Evolutionary conservation across 2,797 vertebrate species (phyloP).

Genomic region (Pipistrellus nathusii): DNA sequence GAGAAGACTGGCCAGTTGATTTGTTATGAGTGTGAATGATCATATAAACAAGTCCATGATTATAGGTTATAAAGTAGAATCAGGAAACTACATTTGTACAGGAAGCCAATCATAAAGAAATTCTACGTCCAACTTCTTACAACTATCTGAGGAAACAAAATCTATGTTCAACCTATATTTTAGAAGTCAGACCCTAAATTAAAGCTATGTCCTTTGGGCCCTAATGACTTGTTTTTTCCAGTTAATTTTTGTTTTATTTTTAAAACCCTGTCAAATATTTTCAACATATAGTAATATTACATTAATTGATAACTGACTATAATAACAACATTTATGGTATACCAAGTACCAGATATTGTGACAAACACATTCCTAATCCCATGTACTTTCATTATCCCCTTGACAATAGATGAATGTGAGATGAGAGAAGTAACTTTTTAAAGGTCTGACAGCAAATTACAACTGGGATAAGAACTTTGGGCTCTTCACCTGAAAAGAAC

Average conservation of each 20-base stretch:
- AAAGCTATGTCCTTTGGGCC: not conserved
- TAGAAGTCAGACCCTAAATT: conserved; percentile 46
- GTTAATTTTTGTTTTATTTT: conserved; percentile 23
- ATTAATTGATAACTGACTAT: conserved; percentile 6
- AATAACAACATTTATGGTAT: not conserved
- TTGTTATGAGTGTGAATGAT: not conserved
- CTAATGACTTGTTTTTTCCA: not conserved
- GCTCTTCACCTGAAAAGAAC: not conserved
- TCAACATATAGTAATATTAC: not conserved
- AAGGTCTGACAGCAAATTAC: not conserved
- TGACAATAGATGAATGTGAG: not conserved
- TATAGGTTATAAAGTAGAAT: not conserved
- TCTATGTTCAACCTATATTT: conserved; percentile 28
- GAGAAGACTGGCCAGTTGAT: conserved; percentile 17
- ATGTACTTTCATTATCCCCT: not conserved
- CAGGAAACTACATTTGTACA: not conserved
- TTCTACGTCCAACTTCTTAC: not conserved
- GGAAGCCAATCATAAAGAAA: not conserved
- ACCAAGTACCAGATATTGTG: not conserved
- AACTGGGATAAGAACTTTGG: not conserved
- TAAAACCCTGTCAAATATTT: conserved; percentile 21
- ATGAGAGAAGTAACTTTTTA: conserved; percentile 17
- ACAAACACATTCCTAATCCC: conserved; percentile 14
- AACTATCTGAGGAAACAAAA: conserved; percentile 38
- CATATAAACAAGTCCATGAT: not conserved